Conservation (phyloP, 1,140 invertebrate species). For the Camponotus pennsylvanicus region DNA sequence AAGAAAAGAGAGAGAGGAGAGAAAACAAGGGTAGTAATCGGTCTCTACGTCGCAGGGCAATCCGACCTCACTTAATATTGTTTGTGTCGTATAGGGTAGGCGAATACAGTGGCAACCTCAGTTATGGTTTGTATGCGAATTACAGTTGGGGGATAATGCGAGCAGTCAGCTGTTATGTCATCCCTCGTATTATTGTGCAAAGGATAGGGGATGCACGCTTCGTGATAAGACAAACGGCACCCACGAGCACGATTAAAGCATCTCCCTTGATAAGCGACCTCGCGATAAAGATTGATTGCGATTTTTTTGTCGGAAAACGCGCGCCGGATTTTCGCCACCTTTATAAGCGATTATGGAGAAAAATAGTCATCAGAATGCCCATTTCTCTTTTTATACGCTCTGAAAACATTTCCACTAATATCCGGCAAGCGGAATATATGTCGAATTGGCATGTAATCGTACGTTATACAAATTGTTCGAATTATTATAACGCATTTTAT, state of each 20-base stretch:
- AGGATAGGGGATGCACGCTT: slow-evolving; percentile 60
- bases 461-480: not conserved
- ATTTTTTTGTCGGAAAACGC: slow-evolving; percentile 38
- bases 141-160: slow-evolving; percentile 67
- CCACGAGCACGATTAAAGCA: slow-evolving; percentile 58
- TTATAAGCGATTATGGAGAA: slow-evolving; percentile 9
- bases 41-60: slow-evolving; percentile 70
- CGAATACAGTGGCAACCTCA: slow-evolving; percentile 37
- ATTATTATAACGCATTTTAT: slow-evolving; percentile 8
- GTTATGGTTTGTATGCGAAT: slow-evolving; percentile 70
- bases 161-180: slow-evolving; percentile 68
- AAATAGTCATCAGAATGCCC: slow-evolving; percentile 21
- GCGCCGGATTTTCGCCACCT: slow-evolving; percentile 1
- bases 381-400: slow-evolving; percentile 2
- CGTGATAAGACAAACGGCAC: slow-evolving; percentile 70
- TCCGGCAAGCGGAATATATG: not conserved
- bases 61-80: slow-evolving; percentile 77
- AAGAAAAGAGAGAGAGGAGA: slow-evolving; percentile 19
- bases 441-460: not conserved
- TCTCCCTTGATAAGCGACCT: slow-evolving; percentile 64
- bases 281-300: slow-evolving; percentile 64
- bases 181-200: slow-evolving; percentile 70
- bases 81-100: slow-evolving; percentile 63
- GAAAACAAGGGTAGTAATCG: slow-evolving; percentile 37
- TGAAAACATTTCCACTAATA: slow-evolving; percentile 13